A percentile compares a stretch with the other conserved stretches of the same genome.
Conservation (phyloP, 2,797 vertebrate genomes). For the Netta rufina region DNA sequence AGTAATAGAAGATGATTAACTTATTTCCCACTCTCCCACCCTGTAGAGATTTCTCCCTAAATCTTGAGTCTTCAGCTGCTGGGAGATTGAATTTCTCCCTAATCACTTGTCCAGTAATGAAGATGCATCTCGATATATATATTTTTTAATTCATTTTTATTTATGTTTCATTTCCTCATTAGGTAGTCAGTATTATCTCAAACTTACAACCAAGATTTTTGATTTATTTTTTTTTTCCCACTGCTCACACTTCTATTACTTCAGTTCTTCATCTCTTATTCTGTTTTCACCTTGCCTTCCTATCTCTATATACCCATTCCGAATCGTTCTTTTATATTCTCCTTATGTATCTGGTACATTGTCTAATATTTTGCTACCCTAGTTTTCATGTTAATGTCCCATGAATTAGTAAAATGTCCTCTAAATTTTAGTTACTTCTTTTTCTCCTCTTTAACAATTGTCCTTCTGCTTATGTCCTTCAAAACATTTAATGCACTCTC, state of each 20-base stretch:
- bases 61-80: neutral
- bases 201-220: neutral
- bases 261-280: neutral
- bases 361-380: neutral
- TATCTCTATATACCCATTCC: neutral
- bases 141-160: neutral
- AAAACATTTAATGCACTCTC: neutral
- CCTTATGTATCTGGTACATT: neutral
- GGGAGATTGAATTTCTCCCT: neutral
- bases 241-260: neutral
- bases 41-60: neutral
- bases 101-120: neutral
- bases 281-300: neutral
- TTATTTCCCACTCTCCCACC: too few species aligned
- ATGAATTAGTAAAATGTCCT: neutral
- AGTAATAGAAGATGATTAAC: neutral
- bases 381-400: neutral
- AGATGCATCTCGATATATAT: neutral
- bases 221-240: neutral
- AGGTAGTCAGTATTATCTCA: neutral
- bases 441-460: neutral
- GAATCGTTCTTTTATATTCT: neutral
- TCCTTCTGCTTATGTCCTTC: neutral
- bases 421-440: neutral
- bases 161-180: neutral